These are phyloP conservation scores for Lepas anatifera DNA, from an alignment of 2,888 invertebrate species.

Conservation along the genomic window DNA sequence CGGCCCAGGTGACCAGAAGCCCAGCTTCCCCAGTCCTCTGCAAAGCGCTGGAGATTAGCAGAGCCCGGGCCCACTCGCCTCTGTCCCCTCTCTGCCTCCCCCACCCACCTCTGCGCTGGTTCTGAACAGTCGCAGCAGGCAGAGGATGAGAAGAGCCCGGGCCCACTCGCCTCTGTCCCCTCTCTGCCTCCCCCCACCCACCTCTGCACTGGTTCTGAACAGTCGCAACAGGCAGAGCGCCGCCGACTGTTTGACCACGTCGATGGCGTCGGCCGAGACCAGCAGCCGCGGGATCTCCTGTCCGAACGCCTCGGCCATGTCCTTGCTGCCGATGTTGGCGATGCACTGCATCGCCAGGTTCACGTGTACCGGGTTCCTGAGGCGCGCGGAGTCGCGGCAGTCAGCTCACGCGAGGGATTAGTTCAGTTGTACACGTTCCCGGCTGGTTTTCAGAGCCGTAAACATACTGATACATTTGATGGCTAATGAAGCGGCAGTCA, in stretches of 20 bases:
- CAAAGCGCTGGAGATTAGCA: too few relatives aligned
- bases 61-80: too few relatives aligned
- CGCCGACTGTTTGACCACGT: constrained; percentile 98
- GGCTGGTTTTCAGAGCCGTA: background rate
- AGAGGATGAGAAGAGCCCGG: too few relatives aligned
- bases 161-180: too few relatives aligned
- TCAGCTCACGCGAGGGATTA: background rate
- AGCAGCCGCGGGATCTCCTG: constrained; percentile 95
- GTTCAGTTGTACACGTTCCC: too few relatives aligned
- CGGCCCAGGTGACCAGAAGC: too few relatives aligned
- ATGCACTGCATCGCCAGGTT: constrained; percentile 98
- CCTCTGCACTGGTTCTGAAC: constrained; percentile 88
- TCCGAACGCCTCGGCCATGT: constrained; percentile 99
- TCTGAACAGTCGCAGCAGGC: constrained; percentile 81
- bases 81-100: too few relatives aligned
- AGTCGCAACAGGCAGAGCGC: constrained; percentile 89
- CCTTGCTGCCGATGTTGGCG: constrained; percentile 97
- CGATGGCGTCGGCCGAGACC: constrained; percentile 98
- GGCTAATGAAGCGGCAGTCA: too few relatives aligned
- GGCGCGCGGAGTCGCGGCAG: constrained; percentile 3
- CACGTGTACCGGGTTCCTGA: constrained; percentile 87
- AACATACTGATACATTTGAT: background rate
- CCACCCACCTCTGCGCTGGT: constrained; percentile 85
- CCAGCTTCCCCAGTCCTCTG: too few relatives aligned
- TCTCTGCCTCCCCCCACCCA: constrained; percentile 55